Percentiles rank a stretch among this genome's conserved stretches.
Evolutionary conservation across 2,113 vertebrate species (phyloP).

Genomic region (Plectropomus leopardus): DNA sequence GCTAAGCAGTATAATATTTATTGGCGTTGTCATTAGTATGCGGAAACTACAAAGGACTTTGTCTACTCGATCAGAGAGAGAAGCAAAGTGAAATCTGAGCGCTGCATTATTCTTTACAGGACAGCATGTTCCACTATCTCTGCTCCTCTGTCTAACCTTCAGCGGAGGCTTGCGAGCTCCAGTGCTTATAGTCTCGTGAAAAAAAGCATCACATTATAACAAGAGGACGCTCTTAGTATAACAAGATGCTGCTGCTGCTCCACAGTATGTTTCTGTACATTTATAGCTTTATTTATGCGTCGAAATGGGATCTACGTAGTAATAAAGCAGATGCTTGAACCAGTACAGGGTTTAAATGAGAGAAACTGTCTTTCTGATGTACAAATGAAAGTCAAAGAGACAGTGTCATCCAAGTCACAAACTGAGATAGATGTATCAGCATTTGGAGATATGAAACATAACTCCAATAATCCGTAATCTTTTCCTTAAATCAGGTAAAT

Average conservation of each 20-base stretch:
- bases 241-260: background rate
- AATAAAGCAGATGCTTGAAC: constrained; percentile 9
- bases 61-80: constrained; percentile 15
- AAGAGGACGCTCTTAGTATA: constrained; percentile 34
- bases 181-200: constrained; percentile 21
- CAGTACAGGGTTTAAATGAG: background rate
- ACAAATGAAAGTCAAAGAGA: constrained; percentile 1
- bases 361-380: constrained; percentile 22
- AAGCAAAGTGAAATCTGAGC: constrained; percentile 48
- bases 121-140: constrained; percentile 43
- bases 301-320: background rate
- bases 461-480: constrained; percentile 11
- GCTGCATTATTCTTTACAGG: constrained; percentile 44
- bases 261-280: background rate
- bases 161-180: constrained; percentile 34
- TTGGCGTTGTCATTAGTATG: constrained; percentile 47
- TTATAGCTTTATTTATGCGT: background rate
- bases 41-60: constrained; percentile 39
- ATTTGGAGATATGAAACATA: background rate
- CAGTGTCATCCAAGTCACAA: constrained; percentile 23
- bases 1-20: constrained; percentile 31
- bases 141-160: constrained; percentile 52
- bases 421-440: constrained; percentile 19
- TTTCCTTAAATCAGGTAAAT: constrained; percentile 48
- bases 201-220: constrained; percentile 49